These are phyloP conservation scores for Exocentrus adspersus DNA, from an alignment of 2,888 invertebrate species.

Conservation along the genomic window DNA sequence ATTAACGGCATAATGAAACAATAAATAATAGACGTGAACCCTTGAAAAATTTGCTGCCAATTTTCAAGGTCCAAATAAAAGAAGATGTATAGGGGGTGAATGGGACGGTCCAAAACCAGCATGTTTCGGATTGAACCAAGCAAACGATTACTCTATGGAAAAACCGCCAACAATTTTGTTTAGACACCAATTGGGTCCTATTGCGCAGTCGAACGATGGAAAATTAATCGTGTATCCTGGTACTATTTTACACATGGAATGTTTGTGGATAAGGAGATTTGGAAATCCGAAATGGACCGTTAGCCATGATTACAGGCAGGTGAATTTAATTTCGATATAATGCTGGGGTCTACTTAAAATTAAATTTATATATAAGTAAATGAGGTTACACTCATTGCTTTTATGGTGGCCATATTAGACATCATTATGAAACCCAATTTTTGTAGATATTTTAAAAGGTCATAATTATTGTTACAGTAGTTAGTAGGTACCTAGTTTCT, in stretches of 20 bases:
- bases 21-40: too few relatives aligned
- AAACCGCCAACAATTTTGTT: slow-evolving; percentile 87
- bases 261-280: slow-evolving; percentile 86
- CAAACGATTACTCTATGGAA: slow-evolving; percentile 88
- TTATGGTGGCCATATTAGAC: too few relatives aligned
- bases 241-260: slow-evolving; percentile 87
- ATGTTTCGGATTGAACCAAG: slow-evolving; percentile 85
- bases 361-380: too few relatives aligned
- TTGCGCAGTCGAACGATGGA: slow-evolving; percentile 88
- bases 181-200: slow-evolving; percentile 83
- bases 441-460: too few relatives aligned
- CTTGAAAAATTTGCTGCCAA: too few relatives aligned
- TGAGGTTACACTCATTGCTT: too few relatives aligned
- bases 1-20: not conserved
- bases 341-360: too few relatives aligned
- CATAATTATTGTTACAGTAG: too few relatives aligned
- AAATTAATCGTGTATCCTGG: slow-evolving; percentile 87
- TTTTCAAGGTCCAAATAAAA: slow-evolving; percentile 73
- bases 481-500: too few relatives aligned
- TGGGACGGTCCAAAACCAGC: slow-evolving; percentile 84
- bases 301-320: slow-evolving; percentile 71
- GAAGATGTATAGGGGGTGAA: slow-evolving; percentile 79
- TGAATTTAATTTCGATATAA: too few relatives aligned
- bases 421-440: too few relatives aligned
- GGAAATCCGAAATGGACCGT: slow-evolving; percentile 88